These are phyloP conservation scores for Sarcophaga peregrina DNA, from an alignment of 1,140 invertebrate species.

Conservation along the genomic window DNA sequence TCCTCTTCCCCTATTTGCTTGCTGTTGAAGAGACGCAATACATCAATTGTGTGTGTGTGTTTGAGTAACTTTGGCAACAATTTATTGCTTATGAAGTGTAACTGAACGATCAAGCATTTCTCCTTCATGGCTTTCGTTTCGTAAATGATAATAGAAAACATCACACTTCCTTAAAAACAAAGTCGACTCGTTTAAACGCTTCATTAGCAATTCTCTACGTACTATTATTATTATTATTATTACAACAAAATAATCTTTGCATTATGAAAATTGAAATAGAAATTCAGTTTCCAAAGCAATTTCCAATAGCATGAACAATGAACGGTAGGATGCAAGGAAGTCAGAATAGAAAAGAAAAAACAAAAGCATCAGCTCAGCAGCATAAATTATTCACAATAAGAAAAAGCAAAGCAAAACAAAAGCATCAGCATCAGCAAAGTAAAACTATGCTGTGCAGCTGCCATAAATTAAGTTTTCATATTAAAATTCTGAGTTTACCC, in stretches of 20 bases:
- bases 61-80: background rate
- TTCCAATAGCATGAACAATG: too few relatives aligned
- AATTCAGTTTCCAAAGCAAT: too few relatives aligned
- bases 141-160: background rate
- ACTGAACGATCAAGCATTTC: background rate
- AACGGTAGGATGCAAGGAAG: too few relatives aligned
- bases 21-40: background rate
- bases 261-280: too few relatives aligned
- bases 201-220: slow-evolving; percentile 32
- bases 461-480: slow-evolving; percentile 27
- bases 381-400: too few relatives aligned
- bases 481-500: too few relatives aligned
- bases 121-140: background rate
- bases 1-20: background rate
- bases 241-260: background rate
- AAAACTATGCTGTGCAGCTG: slow-evolving; percentile 9
- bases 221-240: background rate
- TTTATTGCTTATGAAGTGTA: slow-evolving; percentile 30
- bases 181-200: slow-evolving; percentile 31
- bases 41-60: slow-evolving; percentile 26
- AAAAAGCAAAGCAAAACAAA: too few relatives aligned
- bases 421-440: too few relatives aligned
- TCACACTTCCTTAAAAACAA: slow-evolving; percentile 26
- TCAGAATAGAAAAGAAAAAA: too few relatives aligned
- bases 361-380: too few relatives aligned